Evolutionary conservation across 1,140 invertebrate genomes (phyloP), one percentile per base, ranked within the genome.

Genomic region (Dysdera silvatica): DNA sequence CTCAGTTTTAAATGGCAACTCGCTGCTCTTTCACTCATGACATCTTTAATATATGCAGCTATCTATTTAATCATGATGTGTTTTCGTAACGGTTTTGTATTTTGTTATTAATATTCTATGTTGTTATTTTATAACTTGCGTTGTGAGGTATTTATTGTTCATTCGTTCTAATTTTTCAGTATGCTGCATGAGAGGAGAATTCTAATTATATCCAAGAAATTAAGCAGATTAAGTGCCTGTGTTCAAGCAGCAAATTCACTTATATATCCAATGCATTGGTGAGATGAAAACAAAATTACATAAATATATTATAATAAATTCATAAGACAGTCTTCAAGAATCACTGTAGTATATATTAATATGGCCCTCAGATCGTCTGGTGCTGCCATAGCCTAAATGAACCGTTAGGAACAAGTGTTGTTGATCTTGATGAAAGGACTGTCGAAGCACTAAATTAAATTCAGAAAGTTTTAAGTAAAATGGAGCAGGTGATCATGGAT

Each of bases 251-350:
- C 91, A 7, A 94, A 94, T 74, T 84, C 89, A 60, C 83, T 96
- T 31, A 83, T 98, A 29, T 97, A 95, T 78, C 95, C 95, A 4
- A 95, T 98, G 91, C 86, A 87, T 68, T 98, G 95, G 78, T 77
- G 66, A 65, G 72, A 66, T 43, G n/a, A n/a, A n/a, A n/a, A n/a
- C n/a, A n/a, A n/a, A 14, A 37, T 37, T 37, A 1, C n/a, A 14
- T 37, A 37, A n/a, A 1, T 37, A n/a, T 37, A 12, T 37, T n/a
- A 14, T 37, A 14, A 37, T n/a, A 14, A 12, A 1, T 14, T 14
- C 10, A 60, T 32, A 54, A 57, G 12, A 20, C 14, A 58, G 8
- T 29, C 20, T 58, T 16, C 10, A 56, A 16, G 8, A 59, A 16
- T 32, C 14, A n/a, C n/a, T n/a, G n/a, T n/a, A n/a, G n/a, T n/a